Percentiles rank a stretch among this genome's conserved stretches.
phyloP scores from a whole-genome alignment of 2,797 vertebrate genomes.

The Glossophaga mutica region DNA sequence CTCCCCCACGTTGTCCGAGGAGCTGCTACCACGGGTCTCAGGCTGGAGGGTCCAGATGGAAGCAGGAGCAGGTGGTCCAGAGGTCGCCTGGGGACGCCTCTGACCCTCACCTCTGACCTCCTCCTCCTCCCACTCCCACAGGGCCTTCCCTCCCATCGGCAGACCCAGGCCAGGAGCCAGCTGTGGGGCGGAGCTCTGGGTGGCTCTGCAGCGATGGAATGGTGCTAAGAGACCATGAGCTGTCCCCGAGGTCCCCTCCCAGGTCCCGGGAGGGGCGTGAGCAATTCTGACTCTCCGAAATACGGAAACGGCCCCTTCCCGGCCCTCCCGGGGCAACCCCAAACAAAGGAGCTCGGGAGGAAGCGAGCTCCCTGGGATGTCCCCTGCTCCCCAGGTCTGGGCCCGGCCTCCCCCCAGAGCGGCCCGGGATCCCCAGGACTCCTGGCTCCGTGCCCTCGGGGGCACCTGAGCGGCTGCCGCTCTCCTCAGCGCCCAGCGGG shows the following conservation, averaged over 20 bases:
- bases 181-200: background rate
- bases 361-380: background rate
- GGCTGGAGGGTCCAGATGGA: background rate
- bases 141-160: background rate
- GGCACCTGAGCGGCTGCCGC: too few relatives aligned
- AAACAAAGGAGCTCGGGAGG: too few relatives aligned
- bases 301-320: background rate
- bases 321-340: background rate
- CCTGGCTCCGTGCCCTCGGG: too few relatives aligned
- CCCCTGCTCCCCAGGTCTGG: background rate
- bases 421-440: background rate
- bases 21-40: background rate
- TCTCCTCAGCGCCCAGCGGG: too few relatives aligned
- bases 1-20: background rate
- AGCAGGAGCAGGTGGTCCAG: background rate
- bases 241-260: background rate
- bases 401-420: fast-evolving
- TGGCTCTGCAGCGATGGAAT: fast-evolving
- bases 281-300: background rate
- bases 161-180: background rate
- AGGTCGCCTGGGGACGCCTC: background rate
- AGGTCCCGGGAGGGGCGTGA: fast-evolving
- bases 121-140: background rate
- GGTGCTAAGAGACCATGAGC: fast-evolving
- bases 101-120: background rate